These are phyloP conservation scores for Botia kubotai DNA, from an alignment of 2,797 vertebrate genomes.

Conservation along the genomic window DNA sequence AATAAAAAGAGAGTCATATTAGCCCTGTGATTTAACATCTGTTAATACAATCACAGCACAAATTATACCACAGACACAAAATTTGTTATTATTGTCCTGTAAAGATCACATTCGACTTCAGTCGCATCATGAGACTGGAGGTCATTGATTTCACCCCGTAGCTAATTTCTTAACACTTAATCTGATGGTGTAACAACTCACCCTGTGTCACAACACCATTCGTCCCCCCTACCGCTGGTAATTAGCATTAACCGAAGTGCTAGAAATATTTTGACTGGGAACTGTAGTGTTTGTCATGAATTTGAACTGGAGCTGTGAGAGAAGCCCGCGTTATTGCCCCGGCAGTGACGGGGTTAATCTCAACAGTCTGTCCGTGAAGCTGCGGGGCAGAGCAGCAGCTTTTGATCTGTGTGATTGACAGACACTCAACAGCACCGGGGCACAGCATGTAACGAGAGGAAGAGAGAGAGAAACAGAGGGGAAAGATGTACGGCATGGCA, in stretches of 20 bases:
- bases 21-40: background rate
- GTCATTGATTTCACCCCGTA: background rate
- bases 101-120: background rate
- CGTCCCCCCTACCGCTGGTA: background rate
- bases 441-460: slow-evolving; percentile 42
- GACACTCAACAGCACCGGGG: slow-evolving; percentile 55
- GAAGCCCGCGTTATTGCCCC: slow-evolving; percentile 42
- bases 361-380: slow-evolving; percentile 39
- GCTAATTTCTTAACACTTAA: background rate
- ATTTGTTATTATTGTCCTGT: background rate
- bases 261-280: slow-evolving; percentile 4
- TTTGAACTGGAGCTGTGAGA: slow-evolving; percentile 18
- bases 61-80: too few species aligned
- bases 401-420: slow-evolving; percentile 66
- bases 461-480: slow-evolving; percentile 39
- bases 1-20: background rate
- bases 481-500: slow-evolving; percentile 46
- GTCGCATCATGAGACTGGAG: background rate
- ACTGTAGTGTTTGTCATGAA: slow-evolving; percentile 7
- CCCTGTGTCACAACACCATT: background rate
- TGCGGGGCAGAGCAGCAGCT: slow-evolving; percentile 52
- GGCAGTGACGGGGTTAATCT: slow-evolving; percentile 57
- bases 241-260: slow-evolving; percentile 6
- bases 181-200: background rate
- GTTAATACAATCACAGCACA: too few species aligned